Conservation (phyloP, 2,113 vertebrate genomes). For the Uropsilus gracilis region DNA sequence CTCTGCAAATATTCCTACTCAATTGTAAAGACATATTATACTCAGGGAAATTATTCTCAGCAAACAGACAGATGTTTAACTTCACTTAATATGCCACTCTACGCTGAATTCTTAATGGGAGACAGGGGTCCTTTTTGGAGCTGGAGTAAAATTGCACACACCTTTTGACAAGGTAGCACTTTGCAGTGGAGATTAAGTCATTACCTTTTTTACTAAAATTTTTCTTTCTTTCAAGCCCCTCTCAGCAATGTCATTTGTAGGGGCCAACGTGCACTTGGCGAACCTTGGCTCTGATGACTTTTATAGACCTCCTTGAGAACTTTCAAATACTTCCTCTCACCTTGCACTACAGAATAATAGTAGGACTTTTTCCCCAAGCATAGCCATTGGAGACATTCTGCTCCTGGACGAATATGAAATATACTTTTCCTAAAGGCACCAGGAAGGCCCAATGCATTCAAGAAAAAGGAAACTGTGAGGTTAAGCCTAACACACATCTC, state of each 20-base stretch:
- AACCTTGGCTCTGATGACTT: background rate
- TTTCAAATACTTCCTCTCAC: background rate
- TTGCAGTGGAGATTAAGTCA: background rate
- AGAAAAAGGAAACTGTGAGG: background rate
- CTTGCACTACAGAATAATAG: background rate
- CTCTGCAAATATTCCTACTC: conserved; percentile 72
- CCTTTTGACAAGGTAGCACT: background rate
- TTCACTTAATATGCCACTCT: conserved; percentile 73
- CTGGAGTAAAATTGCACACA: background rate
- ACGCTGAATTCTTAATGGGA: conserved; percentile 76
- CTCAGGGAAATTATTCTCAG: conserved; percentile 74
- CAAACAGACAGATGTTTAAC: conserved; percentile 78
- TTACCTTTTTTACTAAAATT: background rate
- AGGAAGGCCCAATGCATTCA: background rate
- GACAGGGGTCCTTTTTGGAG: conserved; percentile 36
- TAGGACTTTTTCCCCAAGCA: background rate
- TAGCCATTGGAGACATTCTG: no score
- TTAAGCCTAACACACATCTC: background rate
- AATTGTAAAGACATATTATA: conserved; percentile 72
- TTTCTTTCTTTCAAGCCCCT: background rate
- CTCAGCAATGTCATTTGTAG: background rate
- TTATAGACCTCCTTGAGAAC: background rate
- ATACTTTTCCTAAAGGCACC: background rate
- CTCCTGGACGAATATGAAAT: background rate
- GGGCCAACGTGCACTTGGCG: background rate